These are phyloP conservation scores for Sternotherus odoratus DNA, from an alignment of 2,797 vertebrate species.

Conservation along the genomic window DNA sequence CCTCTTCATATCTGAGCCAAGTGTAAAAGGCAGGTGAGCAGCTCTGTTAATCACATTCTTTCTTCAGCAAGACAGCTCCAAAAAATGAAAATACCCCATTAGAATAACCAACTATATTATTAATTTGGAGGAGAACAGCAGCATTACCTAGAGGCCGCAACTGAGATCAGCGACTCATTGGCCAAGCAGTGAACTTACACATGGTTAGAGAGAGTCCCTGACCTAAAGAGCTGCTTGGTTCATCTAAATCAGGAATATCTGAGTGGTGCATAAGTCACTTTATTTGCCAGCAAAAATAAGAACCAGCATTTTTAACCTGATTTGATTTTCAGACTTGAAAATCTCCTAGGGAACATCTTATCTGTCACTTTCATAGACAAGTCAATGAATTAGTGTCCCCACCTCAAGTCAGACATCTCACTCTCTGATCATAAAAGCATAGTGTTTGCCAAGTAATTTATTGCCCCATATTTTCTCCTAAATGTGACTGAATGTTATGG, in stretches of 20 bases:
- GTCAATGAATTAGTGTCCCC: neutral
- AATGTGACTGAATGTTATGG: neutral
- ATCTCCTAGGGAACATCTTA: neutral
- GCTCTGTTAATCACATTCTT: neutral
- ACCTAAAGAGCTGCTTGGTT: neutral
- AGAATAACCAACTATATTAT: neutral
- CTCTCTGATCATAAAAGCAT: fast-evolving
- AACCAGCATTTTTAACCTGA: neutral
- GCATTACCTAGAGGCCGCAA: neutral
- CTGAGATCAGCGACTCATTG: neutral
- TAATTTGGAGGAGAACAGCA: neutral
- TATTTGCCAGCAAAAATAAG: neutral
- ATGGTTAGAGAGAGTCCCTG: neutral
- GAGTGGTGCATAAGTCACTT: neutral
- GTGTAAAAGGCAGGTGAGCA: neutral
- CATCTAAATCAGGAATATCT: neutral
- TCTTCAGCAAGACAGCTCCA: neutral
- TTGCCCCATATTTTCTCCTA: neutral
- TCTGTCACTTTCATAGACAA: neutral
- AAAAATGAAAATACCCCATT: neutral
- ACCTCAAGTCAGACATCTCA: neutral
- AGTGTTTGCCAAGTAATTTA: neutral
- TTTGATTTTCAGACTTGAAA: neutral
- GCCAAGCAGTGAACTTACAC: neutral
- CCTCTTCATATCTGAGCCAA: neutral